A percentile compares a stretch with the other conserved stretches of the same genome.
Conservation (phyloP, 23 tunicate species). For the Oikopleura dioica region DNA sequence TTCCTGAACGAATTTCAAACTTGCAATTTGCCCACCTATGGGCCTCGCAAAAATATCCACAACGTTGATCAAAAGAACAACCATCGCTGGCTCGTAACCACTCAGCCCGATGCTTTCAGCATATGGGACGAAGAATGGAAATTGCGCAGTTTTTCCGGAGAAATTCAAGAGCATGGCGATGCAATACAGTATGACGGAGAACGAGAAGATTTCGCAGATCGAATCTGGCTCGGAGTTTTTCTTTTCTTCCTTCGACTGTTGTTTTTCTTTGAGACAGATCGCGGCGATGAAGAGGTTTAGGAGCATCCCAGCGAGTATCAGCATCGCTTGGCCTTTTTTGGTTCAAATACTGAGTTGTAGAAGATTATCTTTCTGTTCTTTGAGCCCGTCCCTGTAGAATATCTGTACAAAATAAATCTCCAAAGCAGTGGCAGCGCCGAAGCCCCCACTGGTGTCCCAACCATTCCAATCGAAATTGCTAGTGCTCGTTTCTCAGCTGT, state of each 20-base stretch:
- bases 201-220: background rate
- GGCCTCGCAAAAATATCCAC: background rate
- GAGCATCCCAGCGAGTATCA: background rate
- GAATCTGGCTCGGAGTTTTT: background rate
- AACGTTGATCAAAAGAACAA: background rate
- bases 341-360: background rate
- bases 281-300: background rate
- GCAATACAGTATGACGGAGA: background rate
- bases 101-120: background rate
- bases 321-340: background rate
- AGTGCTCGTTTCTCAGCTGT: background rate
- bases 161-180: background rate
- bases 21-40: background rate
- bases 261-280: background rate
- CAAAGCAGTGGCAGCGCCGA: background rate
- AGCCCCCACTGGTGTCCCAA: background rate
- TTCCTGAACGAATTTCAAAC: background rate
- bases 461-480: background rate
- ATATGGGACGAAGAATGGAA: conserved; percentile 1
- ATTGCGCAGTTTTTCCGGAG: background rate
- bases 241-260: background rate
- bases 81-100: background rate
- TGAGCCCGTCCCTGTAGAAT: background rate
- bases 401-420: background rate
- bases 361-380: background rate